A percentile compares a stretch with the other conserved stretches of the same genome.
These are phyloP conservation scores for Dicyema japonicum DNA, from an alignment of 1,140 invertebrate species.

Conservation along the genomic window DNA sequence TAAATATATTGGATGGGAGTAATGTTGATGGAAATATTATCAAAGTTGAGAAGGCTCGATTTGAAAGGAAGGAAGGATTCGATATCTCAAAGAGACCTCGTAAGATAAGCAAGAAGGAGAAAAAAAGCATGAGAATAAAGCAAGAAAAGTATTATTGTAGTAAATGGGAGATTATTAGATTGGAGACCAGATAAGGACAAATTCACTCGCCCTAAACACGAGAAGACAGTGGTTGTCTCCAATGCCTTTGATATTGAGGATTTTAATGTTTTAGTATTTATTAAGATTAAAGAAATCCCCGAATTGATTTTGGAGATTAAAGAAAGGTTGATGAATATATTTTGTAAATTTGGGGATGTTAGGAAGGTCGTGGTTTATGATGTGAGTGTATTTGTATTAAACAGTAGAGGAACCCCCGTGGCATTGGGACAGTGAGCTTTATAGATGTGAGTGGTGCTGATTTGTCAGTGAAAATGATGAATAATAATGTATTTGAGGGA, in stretches of 20 bases:
- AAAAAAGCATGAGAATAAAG: slow-evolving; percentile 50
- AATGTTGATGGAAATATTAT: slow-evolving; percentile 37
- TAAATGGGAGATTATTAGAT: slow-evolving; percentile 44
- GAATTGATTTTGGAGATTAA: background rate
- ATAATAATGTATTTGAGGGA: too few relatives aligned
- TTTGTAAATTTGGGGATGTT: slow-evolving; percentile 56
- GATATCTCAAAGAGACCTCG: slow-evolving; percentile 69
- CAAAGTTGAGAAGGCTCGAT: slow-evolving; percentile 60
- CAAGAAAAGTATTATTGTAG: slow-evolving; percentile 49
- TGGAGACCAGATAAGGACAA: slow-evolving; percentile 66
- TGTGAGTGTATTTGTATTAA: too few relatives aligned
- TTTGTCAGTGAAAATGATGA: too few relatives aligned
- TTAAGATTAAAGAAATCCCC: background rate
- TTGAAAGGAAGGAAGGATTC: slow-evolving; percentile 68
- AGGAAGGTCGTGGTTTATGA: slow-evolving; percentile 67
- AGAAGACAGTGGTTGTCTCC: slow-evolving; percentile 60
- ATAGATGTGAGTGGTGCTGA: too few relatives aligned
- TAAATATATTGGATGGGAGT: slow-evolving; percentile 61
- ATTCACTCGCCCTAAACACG: slow-evolving; percentile 45
- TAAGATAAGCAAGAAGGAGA: slow-evolving; percentile 37
- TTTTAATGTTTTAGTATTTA: too few relatives aligned
- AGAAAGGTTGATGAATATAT: slow-evolving; percentile 55
- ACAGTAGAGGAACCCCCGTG: too few relatives aligned
- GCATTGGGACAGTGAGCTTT: too few relatives aligned
- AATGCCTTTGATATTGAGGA: slow-evolving; percentile 61